Base-by-base conservation (phyloP, 92 coral and sea anemone species). In the Hydrozoanthus gracilis region DNA sequence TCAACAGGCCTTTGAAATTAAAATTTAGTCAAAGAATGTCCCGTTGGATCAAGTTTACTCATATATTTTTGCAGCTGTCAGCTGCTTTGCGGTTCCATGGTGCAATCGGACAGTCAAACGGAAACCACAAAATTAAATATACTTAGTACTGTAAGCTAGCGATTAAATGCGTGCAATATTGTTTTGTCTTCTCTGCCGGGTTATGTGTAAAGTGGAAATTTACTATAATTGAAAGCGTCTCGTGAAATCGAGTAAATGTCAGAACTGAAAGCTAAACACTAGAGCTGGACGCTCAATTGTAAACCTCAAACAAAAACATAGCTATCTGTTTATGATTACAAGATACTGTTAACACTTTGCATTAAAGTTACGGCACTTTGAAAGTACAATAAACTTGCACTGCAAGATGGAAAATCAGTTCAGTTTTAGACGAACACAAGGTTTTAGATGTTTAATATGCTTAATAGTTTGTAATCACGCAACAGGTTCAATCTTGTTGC, bases 191-290 rank as follows among this genome's bases (percentile, higher is more conserved):
- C 47, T 49, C 60, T 74, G 78, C 35, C 27, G 45, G 44, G 72
- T 65, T 78, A 52, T 78, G 72, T 58, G 56, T 60, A 78, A 78
- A 55, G 6, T 78, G 16, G 51, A 39, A 60, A 13, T 15, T 78
- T 60, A 44, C 17, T 44, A 61, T 12, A 58, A 77, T 51, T 77
- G 12, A 13, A 9, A 49, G 7, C 44, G 50, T 12, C 27, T 7
- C 16, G 4, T 8, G 61, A 62, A 14, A 51, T n/a, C 85, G 20
- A 60, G 27, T 46, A 11, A 62, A n/a, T 65, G 35, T 56, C 13
- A 8, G 56, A 39, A 16, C 45, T 80, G 7, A 10, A 10, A 65
- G 20, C 62, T 61, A 39, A 58, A 46, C 69, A 61, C 54, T 48
- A 4, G 82, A 35, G 51, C 3, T 16, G 47, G 55, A 35, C 48